phyloP scores from a whole-genome alignment of 1,140 invertebrate species.

The Ceratina japonica region DNA sequence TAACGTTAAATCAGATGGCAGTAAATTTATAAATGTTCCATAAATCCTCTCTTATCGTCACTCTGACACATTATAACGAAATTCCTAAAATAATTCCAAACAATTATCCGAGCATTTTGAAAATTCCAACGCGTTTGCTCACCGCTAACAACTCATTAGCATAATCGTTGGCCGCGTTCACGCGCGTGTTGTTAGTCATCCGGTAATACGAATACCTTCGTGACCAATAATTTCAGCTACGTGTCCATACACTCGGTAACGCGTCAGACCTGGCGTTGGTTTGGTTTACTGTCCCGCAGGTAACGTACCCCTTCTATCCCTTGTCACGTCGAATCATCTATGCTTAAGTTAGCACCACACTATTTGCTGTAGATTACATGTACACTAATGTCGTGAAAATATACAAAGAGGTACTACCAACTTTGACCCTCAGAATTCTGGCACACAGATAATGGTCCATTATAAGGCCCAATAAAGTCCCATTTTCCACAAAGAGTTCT shows the following conservation, averaged over 20 bases:
- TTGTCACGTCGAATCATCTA: slow-evolving; percentile 49
- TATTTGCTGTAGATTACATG: background rate
- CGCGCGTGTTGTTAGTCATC: slow-evolving; percentile 7
- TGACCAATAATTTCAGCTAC: slow-evolving; percentile 21
- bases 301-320: slow-evolving; percentile 34
- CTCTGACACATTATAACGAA: too few relatives aligned
- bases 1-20: too few relatives aligned
- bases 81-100: background rate
- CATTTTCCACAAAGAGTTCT: too few relatives aligned
- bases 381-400: background rate
- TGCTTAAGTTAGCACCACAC: slow-evolving; percentile 7
- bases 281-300: slow-evolving; percentile 48
- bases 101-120: background rate
- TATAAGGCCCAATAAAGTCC: too few relatives aligned
- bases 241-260: slow-evolving; percentile 37
- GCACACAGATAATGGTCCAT: too few relatives aligned
- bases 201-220: slow-evolving; percentile 16
- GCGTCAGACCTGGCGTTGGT: slow-evolving; percentile 16
- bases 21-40: too few relatives aligned
- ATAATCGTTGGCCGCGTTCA: slow-evolving; percentile 36
- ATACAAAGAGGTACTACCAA: too few relatives aligned
- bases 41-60: too few relatives aligned
- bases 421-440: too few relatives aligned
- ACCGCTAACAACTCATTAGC: slow-evolving; percentile 14
- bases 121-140: background rate